Conservation (phyloP, 2,797 vertebrate genomes). For the Pitangus sulphuratus region DNA sequence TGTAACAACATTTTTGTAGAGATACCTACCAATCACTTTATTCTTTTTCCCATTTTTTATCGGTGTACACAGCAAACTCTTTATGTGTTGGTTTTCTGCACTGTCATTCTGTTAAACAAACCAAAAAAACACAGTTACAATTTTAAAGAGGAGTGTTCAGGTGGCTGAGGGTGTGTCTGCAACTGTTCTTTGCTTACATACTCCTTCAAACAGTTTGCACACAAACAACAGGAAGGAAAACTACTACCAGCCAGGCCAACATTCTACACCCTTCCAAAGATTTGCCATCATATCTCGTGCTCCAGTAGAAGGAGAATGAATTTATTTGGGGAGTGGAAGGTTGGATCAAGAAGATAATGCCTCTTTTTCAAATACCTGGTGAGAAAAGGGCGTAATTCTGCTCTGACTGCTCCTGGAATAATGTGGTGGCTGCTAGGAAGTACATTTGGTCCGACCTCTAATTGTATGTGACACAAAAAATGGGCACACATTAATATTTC, state of each 20-base stretch:
- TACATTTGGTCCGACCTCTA: neutral
- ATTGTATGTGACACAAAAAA: neutral
- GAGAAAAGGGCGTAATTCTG: neutral
- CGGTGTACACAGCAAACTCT: constrained; percentile 94
- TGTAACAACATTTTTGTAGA: neutral
- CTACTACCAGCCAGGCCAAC: neutral
- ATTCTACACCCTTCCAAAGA: neutral
- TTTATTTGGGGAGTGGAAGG: neutral
- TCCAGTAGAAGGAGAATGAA: neutral
- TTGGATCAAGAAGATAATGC: neutral
- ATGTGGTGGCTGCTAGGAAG: neutral
- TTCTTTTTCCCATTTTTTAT: constrained; percentile 97
- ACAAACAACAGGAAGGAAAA: neutral
- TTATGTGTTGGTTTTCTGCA: constrained; percentile 79
- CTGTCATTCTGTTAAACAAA: constrained; percentile 85
- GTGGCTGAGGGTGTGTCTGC: neutral
- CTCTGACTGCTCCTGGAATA: neutral
- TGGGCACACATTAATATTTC: neutral
- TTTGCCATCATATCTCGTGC: neutral
- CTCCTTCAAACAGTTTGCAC: neutral
- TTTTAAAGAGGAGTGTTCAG: neutral
- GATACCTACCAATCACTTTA: constrained; percentile 93
- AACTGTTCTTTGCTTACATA: neutral
- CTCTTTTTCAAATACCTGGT: neutral
- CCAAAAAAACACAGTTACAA: constrained; percentile 22